phyloP scores from a whole-genome alignment of 2,888 invertebrate species.

The Hirtodrosophila cameraria region DNA sequence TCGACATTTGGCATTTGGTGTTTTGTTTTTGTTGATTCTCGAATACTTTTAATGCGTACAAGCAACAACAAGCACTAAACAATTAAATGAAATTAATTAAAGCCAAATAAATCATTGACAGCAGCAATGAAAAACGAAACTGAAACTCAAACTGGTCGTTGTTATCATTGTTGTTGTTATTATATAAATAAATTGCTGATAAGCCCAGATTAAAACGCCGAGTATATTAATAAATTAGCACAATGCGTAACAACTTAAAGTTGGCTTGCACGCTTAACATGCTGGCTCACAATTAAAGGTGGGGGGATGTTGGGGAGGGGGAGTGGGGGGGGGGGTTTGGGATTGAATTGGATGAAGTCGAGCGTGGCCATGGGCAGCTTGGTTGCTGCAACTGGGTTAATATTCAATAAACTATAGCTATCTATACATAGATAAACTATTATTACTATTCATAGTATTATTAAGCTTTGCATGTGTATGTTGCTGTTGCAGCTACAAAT shows the following conservation, averaged over 20 bases:
- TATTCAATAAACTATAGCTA: conserved; percentile 30
- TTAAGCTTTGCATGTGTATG: not conserved
- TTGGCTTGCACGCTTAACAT: not conserved
- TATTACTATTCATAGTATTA: conserved; percentile 9
- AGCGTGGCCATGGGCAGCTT: conserved; percentile 60
- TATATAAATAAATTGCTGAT: conserved; percentile 37
- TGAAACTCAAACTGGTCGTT: conserved; percentile 23
- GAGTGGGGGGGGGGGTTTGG: not conserved
- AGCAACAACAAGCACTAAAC: conserved; percentile 32
- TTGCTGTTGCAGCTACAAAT: conserved; percentile 18
- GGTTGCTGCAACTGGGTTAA: conserved; percentile 72
- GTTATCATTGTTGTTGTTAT: not conserved
- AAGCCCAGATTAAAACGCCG: conserved; percentile 46
- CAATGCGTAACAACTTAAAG: conserved; percentile 19
- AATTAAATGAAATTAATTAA: conserved; percentile 67
- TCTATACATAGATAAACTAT: conserved; percentile 15
- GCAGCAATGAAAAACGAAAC: conserved; percentile 33
- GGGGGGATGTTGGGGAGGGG: not conserved
- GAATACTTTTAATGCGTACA: conserved; percentile 10
- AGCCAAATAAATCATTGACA: conserved; percentile 60
- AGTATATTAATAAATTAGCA: conserved; percentile 60
- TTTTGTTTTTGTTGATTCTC: not conserved
- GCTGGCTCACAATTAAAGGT: conserved; percentile 9
- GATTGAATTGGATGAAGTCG: conserved; percentile 41
- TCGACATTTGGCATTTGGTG: not conserved